phyloP scores from a whole-genome alignment of 2,113 vertebrate species.

The Albula glossodonta region DNA sequence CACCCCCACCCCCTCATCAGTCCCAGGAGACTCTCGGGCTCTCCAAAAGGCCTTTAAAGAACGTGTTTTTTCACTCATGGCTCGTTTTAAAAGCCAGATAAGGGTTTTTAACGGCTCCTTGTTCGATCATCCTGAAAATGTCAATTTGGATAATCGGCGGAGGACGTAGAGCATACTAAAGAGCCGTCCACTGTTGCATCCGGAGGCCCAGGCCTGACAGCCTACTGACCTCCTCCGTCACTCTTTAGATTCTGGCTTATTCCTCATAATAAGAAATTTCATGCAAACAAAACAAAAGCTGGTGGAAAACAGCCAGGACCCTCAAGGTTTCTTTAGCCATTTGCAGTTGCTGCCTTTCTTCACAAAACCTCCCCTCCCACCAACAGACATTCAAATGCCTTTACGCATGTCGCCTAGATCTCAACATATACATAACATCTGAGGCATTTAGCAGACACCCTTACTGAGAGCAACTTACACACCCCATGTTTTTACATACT shows the following conservation, averaged over 20 bases:
- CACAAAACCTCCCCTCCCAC: neutral
- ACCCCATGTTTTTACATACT: too few species aligned
- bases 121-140: slow-evolving; percentile 22
- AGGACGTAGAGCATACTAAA: slow-evolving; percentile 10
- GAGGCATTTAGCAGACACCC: too few species aligned
- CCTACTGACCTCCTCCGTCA: neutral
- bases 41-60: slow-evolving; percentile 3
- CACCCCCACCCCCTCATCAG: slow-evolving; percentile 19
- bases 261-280: slow-evolving; percentile 2
- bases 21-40: neutral
- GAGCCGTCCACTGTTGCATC: slow-evolving; percentile 12
- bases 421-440: neutral
- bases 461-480: too few species aligned
- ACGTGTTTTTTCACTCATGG: neutral
- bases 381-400: neutral
- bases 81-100: slow-evolving; percentile 21
- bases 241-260: neutral
- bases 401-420: neutral
- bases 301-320: slow-evolving; percentile 2
- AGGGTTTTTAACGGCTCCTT: slow-evolving; percentile 21
- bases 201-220: slow-evolving; percentile 1
- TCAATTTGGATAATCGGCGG: slow-evolving; percentile 12
- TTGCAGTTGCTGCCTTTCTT: neutral
- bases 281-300: slow-evolving; percentile 2
- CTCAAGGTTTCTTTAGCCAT: neutral